phyloP scores from a whole-genome alignment of 2,888 invertebrate genomes.

The Pachliopta kotzebuea region DNA sequence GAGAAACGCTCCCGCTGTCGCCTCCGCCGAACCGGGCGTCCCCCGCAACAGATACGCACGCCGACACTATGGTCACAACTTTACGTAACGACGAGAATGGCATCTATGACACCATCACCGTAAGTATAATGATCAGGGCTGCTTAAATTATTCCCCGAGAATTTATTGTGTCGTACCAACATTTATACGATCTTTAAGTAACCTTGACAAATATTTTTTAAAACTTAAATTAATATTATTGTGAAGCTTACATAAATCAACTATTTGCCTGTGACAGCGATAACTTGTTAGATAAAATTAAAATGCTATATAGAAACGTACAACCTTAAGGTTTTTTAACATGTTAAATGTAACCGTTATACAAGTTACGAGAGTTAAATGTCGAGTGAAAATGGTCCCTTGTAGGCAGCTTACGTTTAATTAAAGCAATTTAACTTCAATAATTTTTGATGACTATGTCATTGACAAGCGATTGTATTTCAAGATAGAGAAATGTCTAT shows the following conservation, averaged over 20 bases:
- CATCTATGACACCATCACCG: conserved; percentile 75
- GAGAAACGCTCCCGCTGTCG: conserved; percentile 64
- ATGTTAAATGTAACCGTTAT: neutral
- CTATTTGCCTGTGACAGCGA: neutral
- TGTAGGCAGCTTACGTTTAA: conserved; percentile 1
- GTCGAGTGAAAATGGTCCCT: conserved; percentile 7
- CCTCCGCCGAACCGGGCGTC: conserved; percentile 55
- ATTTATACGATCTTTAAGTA: neutral
- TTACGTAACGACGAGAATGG: conserved; percentile 60
- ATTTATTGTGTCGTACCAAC: neutral
- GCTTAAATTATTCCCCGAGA: neutral
- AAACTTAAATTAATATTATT: neutral
- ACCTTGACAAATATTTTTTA: conserved; percentile 2
- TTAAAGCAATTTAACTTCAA: conserved; percentile 9
- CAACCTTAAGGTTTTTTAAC: conserved; percentile 4
- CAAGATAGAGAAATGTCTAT: conserved; percentile 2
- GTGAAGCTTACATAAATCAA: neutral
- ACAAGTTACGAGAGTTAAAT: conserved; percentile 9
- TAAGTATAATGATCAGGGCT: conserved; percentile 42
- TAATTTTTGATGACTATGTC: conserved; percentile 11
- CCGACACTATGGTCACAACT: conserved; percentile 39
- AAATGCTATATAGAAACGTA: neutral
- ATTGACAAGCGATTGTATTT: conserved; percentile 2
- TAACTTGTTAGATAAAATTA: neutral
- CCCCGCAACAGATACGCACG: conserved; percentile 45